Evolutionary conservation across 2,797 vertebrate genomes (phyloP).

Genomic region (Premnoplex brunnescens): DNA sequence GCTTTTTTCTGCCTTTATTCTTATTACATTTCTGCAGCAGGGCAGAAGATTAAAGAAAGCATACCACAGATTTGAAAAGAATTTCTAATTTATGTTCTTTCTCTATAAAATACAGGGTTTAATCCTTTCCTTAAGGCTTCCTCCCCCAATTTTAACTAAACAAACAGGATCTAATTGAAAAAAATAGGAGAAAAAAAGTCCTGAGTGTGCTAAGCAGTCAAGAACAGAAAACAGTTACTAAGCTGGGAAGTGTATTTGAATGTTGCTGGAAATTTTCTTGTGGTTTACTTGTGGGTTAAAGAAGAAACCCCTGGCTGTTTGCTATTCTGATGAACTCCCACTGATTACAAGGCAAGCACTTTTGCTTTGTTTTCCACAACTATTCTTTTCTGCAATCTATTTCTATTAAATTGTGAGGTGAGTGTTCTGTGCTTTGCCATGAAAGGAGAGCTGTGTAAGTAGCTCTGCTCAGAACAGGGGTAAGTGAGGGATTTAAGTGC

Average conservation of each 20-base stretch:
- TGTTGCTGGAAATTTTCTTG: conserved; percentile 73
- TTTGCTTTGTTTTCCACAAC: conserved; percentile 65
- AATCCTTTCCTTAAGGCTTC: conserved; percentile 71
- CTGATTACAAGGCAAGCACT: conserved; percentile 57
- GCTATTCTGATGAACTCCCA: conserved; percentile 64
- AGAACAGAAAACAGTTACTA: conserved; percentile 74
- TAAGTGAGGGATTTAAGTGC: background rate
- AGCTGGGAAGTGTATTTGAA: conserved; percentile 68
- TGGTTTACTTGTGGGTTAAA: conserved; percentile 58
- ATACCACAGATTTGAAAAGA: conserved; percentile 65
- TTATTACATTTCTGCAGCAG: conserved; percentile 62
- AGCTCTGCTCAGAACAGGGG: background rate
- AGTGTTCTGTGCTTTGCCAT: conserved; percentile 9
- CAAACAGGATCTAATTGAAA: conserved; percentile 75
- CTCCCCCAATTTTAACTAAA: conserved; percentile 40
- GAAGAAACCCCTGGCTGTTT: conserved; percentile 70
- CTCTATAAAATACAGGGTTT: conserved; percentile 69
- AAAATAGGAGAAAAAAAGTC: conserved; percentile 31
- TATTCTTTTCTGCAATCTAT: conserved; percentile 60
- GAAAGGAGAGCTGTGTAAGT: conserved; percentile 3
- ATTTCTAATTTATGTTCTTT: conserved; percentile 73
- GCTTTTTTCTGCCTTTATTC: conserved; percentile 43
- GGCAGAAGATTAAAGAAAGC: conserved; percentile 63
- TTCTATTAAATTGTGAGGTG: conserved; percentile 13
- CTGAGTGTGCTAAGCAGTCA: conserved; percentile 68